These are phyloP conservation scores for Trissoscelio sp. DNA, from an alignment of 2,888 invertebrate species.

Conservation along the genomic window DNA sequence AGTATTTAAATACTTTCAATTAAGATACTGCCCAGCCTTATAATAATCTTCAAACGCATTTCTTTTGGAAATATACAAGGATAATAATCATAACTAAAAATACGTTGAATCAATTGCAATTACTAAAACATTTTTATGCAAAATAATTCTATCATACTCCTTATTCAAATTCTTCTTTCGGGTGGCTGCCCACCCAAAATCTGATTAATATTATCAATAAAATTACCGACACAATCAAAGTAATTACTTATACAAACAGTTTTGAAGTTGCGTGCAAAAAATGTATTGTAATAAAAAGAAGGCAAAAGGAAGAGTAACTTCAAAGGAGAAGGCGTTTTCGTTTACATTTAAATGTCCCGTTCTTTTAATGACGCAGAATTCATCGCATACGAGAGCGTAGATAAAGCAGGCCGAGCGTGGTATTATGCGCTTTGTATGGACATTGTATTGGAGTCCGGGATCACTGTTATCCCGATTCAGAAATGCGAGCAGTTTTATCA, in stretches of 20 bases:
- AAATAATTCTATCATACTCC: background rate
- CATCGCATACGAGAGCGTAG: constrained; percentile 75
- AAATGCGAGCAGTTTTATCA: constrained; percentile 85
- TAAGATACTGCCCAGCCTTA: no score
- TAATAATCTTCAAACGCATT: no score
- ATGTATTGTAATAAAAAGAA: background rate
- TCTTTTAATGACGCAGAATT: constrained; percentile 73
- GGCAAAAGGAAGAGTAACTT: background rate
- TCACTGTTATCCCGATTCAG: constrained; percentile 84
- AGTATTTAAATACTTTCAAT: no score
- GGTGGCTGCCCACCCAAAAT: constrained; percentile 5
- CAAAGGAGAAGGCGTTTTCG: constrained; percentile 11
- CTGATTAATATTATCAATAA: constrained; percentile 32
- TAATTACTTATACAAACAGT: constrained; percentile 18
- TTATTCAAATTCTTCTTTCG: constrained; percentile 1
- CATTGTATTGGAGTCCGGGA: constrained; percentile 86
- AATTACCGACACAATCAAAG: constrained; percentile 9
- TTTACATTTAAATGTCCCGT: constrained; percentile 33
- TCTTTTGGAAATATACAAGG: no score
- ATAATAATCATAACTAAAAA: no score
- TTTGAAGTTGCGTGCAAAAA: constrained; percentile 5
- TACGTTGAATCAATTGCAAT: no score
- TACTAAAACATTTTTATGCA: background rate
- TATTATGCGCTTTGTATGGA: constrained; percentile 86
- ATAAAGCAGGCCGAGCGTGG: constrained; percentile 85